Percentiles rank a stretch among this genome's conserved stretches.
phyloP scores from a whole-genome alignment of 2,113 vertebrate genomes.

The Ciconia maguari region DNA sequence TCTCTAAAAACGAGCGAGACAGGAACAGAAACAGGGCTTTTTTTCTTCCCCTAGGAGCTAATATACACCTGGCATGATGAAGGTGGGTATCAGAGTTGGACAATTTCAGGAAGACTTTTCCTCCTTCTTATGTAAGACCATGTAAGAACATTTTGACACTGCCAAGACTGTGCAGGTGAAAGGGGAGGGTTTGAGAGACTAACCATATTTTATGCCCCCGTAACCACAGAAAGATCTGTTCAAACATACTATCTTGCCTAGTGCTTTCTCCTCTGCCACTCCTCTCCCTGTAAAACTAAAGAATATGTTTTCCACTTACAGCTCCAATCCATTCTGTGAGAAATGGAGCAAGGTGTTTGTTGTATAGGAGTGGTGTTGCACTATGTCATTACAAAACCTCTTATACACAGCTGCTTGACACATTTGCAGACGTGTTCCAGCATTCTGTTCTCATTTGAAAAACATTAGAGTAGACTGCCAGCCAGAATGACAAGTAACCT shows the following conservation, averaged over 20 bases:
- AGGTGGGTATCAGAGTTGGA: neutral
- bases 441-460: conserved; percentile 23
- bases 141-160: neutral
- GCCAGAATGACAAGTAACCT: neutral
- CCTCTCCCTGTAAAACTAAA: neutral
- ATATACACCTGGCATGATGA: neutral
- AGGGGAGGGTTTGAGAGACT: neutral
- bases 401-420: conserved; percentile 22
- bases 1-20: neutral
- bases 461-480: neutral
- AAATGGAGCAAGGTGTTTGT: neutral
- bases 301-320: neutral
- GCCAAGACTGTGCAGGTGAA: neutral
- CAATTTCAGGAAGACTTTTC: neutral
- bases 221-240: neutral
- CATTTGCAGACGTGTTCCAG: neutral
- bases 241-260: neutral
- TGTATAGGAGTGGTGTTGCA: neutral
- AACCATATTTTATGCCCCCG: neutral
- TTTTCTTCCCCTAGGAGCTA: neutral
- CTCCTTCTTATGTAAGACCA: neutral
- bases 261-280: neutral
- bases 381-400: neutral
- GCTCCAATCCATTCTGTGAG: neutral
- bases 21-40: neutral